Evolutionary conservation across 2,113 vertebrate genomes (phyloP), one percentile per base, ranked within the genome.

Genomic region (Microcebus griseorufus): DNA sequence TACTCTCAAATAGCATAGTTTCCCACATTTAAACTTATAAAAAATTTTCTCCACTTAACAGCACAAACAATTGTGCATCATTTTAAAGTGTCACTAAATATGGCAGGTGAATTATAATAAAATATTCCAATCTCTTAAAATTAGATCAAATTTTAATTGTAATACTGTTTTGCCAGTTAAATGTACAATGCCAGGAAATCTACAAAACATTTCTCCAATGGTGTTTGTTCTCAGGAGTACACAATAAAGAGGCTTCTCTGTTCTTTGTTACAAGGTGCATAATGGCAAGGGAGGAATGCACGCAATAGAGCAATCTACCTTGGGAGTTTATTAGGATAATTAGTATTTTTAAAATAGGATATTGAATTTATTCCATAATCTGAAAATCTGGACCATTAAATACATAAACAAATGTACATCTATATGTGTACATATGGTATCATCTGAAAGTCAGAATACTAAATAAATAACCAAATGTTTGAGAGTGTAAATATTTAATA

Each of bases 321-420:
- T 80, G 37, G 55, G 32, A 94, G 29, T 34, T 94, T 91, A 72
- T 81, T 93, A 53, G 42, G 55, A 82, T 60, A 82, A 34, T 53
- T 27, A 64, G 11, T 20, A 87, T 45, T 90, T 93, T 88, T 76
- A 80, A 95, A 96, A n/a, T 82, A 79, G 42, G 39, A 84, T 73
- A 87, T 11, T 94, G 45, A 96, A 87, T 94, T 84, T 45, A 97
- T 83, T 84, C 83, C 82, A 95, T 37, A 78, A 70, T 53, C 78
- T 93, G 83, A 93, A 93, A 22, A 89, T 80, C 34, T 87, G n/a
- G 27, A 27, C 60, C 51, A 87, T 34, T 69, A 79, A 92, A 65
- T 90, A 34, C 16, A 95, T 58, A 89, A 95, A 69, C 53, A 69
- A 69, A 94, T 3, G 62, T 18, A 9, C n/a, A 83, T 64, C 29